phyloP scores from a whole-genome alignment of 1,140 invertebrate species.

The Drosophila lini region DNA sequence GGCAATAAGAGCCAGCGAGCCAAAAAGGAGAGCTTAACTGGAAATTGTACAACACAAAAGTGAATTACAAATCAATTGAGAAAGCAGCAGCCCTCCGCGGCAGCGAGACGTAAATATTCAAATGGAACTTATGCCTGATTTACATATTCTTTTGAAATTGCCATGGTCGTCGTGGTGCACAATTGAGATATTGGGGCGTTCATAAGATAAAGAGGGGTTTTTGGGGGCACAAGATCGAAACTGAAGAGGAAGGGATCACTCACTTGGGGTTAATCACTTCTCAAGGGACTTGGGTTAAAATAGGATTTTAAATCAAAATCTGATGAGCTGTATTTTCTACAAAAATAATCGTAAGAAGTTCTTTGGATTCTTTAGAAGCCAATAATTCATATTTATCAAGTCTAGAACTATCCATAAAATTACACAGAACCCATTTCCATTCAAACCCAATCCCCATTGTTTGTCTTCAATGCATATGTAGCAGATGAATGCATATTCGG shows the following conservation, averaged over 20 bases:
- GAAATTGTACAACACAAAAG: slow-evolving; percentile 34
- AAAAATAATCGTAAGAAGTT: background rate
- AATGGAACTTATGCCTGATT: slow-evolving; percentile 39
- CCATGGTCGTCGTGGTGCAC: slow-evolving; percentile 32
- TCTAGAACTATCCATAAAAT: background rate
- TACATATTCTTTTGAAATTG: slow-evolving; percentile 48
- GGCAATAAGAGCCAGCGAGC: slow-evolving; percentile 24
- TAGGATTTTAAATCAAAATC: background rate
- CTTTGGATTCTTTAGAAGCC: background rate
- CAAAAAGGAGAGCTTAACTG: slow-evolving; percentile 17
- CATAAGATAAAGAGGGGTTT: background rate
- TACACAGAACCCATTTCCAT: slow-evolving; percentile 8
- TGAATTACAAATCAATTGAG: slow-evolving; percentile 49
- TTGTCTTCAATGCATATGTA: slow-evolving; percentile 6
- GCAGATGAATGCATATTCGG: slow-evolving; percentile 10
- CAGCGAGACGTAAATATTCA: slow-evolving; percentile 56
- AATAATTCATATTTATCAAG: background rate
- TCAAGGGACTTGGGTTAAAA: background rate
- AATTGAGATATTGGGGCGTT: slow-evolving; percentile 36
- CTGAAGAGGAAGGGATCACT: background rate
- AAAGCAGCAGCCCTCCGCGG: slow-evolving; percentile 1
- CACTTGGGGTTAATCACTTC: background rate
- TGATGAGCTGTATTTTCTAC: background rate
- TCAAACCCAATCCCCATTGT: slow-evolving; percentile 2
- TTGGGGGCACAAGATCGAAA: background rate